A percentile compares a stretch with the other conserved stretches of the same genome.
These are phyloP conservation scores for Dryoscopus gambensis DNA, from an alignment of 2,113 vertebrate species.

Conservation along the genomic window DNA sequence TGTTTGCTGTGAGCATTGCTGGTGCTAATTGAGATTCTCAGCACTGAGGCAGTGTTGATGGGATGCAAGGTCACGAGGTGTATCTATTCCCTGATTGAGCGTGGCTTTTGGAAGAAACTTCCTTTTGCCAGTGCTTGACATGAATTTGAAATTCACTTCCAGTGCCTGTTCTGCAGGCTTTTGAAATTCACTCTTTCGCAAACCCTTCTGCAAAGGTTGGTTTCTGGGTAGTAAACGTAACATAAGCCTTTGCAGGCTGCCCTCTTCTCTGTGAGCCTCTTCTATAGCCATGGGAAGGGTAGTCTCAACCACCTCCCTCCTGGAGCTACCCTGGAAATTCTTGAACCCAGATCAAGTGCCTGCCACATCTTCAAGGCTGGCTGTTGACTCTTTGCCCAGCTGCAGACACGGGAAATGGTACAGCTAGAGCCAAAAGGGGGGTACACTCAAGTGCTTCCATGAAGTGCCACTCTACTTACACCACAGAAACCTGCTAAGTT, in stretches of 20 bases:
- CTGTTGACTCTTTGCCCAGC: not conserved
- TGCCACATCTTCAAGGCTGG: not conserved
- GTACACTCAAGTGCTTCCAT: not conserved
- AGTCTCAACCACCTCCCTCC: not conserved
- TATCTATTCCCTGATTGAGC: not conserved
- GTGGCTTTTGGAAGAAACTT: not conserved
- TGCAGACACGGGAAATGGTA: not conserved
- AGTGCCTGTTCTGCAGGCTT: not conserved
- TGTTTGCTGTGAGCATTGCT: not conserved
- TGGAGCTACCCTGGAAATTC: not conserved
- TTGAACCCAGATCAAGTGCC: not conserved
- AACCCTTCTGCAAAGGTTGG: not conserved
- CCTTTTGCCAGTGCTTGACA: not conserved
- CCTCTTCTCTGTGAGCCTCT: not conserved
- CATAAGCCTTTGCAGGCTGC: not conserved
- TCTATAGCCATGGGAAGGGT: not conserved
- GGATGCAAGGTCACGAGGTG: not conserved
- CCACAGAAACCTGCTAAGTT: not conserved
- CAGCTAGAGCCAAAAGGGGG: not conserved
- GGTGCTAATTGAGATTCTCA: not conserved
- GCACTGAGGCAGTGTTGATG: not conserved
- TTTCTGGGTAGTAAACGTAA: not conserved
- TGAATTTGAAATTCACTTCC: slow-evolving; percentile 8
- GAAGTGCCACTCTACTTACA: not conserved
- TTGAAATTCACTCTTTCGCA: not conserved